A percentile compares a stretch with the other conserved stretches of the same genome.
Conservation (phyloP, 2,113 vertebrate genomes). For the Tychaedon coryphoeus region DNA sequence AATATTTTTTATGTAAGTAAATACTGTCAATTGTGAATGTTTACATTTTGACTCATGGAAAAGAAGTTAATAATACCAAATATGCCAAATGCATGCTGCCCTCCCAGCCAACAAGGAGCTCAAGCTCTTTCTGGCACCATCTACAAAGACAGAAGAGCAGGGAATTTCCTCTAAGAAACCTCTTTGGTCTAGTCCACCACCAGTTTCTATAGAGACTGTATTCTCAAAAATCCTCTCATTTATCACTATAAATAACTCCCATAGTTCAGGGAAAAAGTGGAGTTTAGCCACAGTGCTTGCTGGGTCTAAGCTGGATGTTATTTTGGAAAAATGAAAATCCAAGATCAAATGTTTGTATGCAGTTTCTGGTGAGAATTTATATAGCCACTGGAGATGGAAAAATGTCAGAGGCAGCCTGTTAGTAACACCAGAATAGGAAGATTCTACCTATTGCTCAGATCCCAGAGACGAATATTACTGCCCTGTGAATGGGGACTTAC, state of each 20-base stretch:
- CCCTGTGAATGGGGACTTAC: background rate
- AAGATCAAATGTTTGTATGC: background rate
- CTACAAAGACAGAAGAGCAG: background rate
- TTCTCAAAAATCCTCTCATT: slow-evolving; percentile 42
- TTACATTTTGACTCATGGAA: background rate
- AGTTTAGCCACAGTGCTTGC: background rate
- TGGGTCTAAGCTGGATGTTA: background rate
- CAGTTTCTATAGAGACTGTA: slow-evolving; percentile 61
- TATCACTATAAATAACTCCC: slow-evolving; percentile 45
- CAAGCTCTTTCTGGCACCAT: slow-evolving; percentile 5
- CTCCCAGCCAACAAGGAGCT: background rate
- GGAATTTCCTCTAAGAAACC: slow-evolving; percentile 17
- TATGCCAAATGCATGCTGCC: background rate
- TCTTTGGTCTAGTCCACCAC: slow-evolving; percentile 20
- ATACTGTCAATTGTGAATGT: background rate
- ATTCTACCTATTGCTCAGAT: background rate
- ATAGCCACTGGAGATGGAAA: background rate
- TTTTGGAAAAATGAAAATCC: background rate
- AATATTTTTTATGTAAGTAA: background rate
- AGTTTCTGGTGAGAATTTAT: background rate
- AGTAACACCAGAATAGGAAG: background rate
- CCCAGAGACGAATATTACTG: background rate
- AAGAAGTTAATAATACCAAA: background rate
- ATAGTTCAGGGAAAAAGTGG: background rate
- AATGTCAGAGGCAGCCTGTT: background rate